Evolutionary conservation across 2,113 vertebrate species (phyloP), one percentile per base, ranked within the genome.

Genomic region (Phainopepla nitens): DNA sequence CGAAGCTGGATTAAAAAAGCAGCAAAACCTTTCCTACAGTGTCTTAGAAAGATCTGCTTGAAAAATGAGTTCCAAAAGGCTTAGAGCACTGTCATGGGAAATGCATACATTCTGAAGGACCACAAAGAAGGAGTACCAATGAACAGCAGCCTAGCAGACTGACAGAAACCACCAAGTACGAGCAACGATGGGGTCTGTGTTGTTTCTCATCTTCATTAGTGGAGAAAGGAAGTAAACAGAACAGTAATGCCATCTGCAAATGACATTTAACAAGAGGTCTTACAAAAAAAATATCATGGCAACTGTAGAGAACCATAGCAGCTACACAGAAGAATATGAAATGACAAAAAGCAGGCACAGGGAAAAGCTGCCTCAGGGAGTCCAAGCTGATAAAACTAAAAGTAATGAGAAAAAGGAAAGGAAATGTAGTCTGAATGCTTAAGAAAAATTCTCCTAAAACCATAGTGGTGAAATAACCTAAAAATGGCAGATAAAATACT

Each of bases 121-220:
- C 69, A 44, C 24, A 75, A 77, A 77, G 49, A 49, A 86, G 51
- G 45, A 93, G 36, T 18, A 69, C n/a, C 0, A 3, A 95, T 62
- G 91, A 87, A 93, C 11, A 60, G 44, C 19, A 89, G 68, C 41
- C 66, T 35, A 39, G 24, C 35, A 36, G 47, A 21, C 42, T 65
- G 45, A 79, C 71, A 77, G 51, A 36, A 87, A 58, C 41, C 14
- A 62, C 66, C 79, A 49, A 47, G 44, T 42, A 82, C 91, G 66
- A 88, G 69, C 70, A 51, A 7, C 21, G 47, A 82, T 24, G 80
- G 42, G 49, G n/a, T 47, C 57, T 56, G 66, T 42, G 62, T 58
- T 68, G 41, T 77, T 96, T 81, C 80, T 84, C 22, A 21, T 91
- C 84, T 93, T 96, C 92, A 89, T 94, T 93, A 92, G 81, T 39